Base-by-base conservation (phyloP, 2,888 invertebrate species). In the Reticulitermes lucifugus region DNA sequence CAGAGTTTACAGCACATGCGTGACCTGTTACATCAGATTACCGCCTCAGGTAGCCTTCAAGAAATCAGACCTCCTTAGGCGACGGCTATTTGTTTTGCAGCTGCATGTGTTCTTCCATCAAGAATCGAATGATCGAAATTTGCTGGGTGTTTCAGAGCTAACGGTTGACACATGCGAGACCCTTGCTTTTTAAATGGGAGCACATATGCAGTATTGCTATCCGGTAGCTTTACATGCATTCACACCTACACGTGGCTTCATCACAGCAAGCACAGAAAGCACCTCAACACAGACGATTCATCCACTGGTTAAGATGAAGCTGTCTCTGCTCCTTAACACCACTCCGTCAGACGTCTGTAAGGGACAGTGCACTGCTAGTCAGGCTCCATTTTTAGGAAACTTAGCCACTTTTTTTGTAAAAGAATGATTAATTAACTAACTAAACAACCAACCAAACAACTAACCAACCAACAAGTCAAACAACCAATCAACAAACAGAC, bases 21-120 rank as follows among this genome's bases (percentile, higher is more conserved):
- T 83, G 85, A 85, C 83, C 83, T 71, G 79, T 79, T 83, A 59
- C 71, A 85, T 85, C 85, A 79, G 85, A 85, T 85, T 79, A 79
- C 79, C 79, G 79, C 83, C 83, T 83, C 79, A 85, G 85, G 85
- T 85, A 85, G 85, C 85, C 79, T 55, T 59, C 83, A 77, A 60
- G 70, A 41, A 55, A 77, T 55, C 79, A 51, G 79, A 80, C 77
- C 85, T 83, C 83, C 85, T 83, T 83, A 70, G 83, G 85, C 83
- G 83, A 83, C 79, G 46, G 77, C 77, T 77, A 77, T 77, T 77
- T 77, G 77, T 77, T 77, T 51, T 46, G 12, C 75, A 43, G 75
- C 35, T 43, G 22, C 29, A 7, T n/a, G 10, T n/a, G 35, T 14
- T 73, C 22, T 77, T 46, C 77, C 51, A 77, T 46, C 77, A 77